phyloP scores from a whole-genome alignment of 2,113 vertebrate genomes.

The Hydrochoerus hydrochaeris region DNA sequence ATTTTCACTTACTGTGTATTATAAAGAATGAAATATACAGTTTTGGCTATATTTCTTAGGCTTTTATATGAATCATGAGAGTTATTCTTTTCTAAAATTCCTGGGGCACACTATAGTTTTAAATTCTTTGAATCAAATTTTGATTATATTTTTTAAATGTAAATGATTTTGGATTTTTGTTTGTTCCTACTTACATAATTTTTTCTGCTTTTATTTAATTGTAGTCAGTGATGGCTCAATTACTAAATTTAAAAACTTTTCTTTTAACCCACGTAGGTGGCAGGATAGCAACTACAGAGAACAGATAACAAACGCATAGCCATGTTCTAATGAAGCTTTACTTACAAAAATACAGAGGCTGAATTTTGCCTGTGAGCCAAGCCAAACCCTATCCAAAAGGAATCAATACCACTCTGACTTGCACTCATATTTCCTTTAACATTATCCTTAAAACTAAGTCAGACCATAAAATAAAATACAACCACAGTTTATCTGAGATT shows the following conservation, averaged over 20 bases:
- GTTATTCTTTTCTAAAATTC: constrained; percentile 42
- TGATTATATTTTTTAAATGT: neutral
- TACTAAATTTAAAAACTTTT: constrained; percentile 44
- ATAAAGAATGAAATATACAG: neutral
- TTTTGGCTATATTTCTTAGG: neutral
- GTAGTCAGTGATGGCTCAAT: neutral
- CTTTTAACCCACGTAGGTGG: neutral
- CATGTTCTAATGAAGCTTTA: neutral
- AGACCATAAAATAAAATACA: constrained; percentile 14
- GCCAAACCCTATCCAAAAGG: neutral
- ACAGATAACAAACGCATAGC: neutral
- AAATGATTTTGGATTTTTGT: neutral
- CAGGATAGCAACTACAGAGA: neutral
- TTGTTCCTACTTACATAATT: neutral
- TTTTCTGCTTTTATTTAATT: constrained; percentile 17
- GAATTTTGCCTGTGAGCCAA: neutral
- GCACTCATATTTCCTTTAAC: neutral
- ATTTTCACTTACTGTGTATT: constrained; percentile 16
- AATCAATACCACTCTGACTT: neutral
- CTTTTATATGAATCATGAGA: constrained; percentile 30
- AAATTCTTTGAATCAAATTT: neutral
- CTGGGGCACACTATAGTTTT: constrained; percentile 5
- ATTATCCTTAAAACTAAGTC: neutral
- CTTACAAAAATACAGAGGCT: neutral
- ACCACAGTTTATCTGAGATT: neutral